Evolutionary conservation across 2,113 vertebrate genomes (phyloP).

Genomic region (Anseranas semipalmata): DNA sequence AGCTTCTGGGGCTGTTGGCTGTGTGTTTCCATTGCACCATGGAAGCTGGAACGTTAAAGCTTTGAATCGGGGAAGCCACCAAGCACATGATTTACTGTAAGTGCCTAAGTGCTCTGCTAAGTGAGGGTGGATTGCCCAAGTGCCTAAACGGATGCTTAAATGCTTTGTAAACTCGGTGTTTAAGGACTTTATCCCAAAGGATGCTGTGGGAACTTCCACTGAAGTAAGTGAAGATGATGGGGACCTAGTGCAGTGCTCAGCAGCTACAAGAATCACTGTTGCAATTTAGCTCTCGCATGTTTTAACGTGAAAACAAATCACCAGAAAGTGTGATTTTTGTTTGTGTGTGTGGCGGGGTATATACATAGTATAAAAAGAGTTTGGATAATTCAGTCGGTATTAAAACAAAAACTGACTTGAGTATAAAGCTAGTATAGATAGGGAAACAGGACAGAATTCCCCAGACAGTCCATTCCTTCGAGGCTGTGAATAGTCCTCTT

Average conservation of each 20-base stretch:
- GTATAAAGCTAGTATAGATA: not conserved
- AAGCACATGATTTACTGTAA: slow-evolving; percentile 32
- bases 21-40: not conserved
- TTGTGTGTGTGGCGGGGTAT: not conserved
- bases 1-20: not conserved
- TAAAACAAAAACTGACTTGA: not conserved
- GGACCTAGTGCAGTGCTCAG: not conserved
- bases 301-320: not conserved
- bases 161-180: slow-evolving; percentile 4
- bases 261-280: not conserved
- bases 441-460: not conserved
- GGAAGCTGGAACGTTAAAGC: not conserved
- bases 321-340: not conserved
- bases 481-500: not conserved
- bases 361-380: not conserved
- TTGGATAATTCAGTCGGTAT: not conserved
- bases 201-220: not conserved
- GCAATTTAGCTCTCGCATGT: not conserved
- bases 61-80: not conserved
- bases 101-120: slow-evolving; percentile 39
- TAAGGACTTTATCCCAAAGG: slow-evolving; percentile 33
- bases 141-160: slow-evolving; percentile 34
- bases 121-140: not conserved
- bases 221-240: not conserved
- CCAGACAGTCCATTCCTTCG: not conserved